These are phyloP conservation scores for Vireo griseus DNA, from an alignment of 2,797 vertebrate genomes.

Conservation along the genomic window DNA sequence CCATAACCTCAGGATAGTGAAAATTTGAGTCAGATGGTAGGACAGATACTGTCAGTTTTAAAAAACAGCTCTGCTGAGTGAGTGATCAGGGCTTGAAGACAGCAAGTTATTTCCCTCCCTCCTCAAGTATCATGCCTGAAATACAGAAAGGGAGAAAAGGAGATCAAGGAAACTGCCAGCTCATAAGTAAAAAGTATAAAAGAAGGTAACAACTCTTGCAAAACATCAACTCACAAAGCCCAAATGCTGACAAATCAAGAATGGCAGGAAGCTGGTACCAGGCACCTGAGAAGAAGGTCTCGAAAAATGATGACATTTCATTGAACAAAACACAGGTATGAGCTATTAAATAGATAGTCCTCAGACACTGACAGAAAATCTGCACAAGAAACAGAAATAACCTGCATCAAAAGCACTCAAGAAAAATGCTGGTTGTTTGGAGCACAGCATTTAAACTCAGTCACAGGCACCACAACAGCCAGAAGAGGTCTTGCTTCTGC, in stretches of 20 bases:
- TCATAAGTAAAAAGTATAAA: not conserved
- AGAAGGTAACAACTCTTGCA: not conserved
- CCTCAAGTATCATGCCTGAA: not conserved
- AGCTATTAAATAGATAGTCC: not conserved
- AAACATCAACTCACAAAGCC: not conserved
- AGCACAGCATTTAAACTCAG: slow-evolving; percentile 51
- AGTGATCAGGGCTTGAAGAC: not conserved
- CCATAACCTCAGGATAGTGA: not conserved
- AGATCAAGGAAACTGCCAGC: not conserved
- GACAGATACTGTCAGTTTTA: not conserved
- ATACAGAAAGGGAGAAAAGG: slow-evolving; percentile 10
- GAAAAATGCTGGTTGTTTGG: not conserved
- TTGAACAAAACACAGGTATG: not conserved
- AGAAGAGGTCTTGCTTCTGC: not conserved
- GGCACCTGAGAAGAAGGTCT: not conserved
- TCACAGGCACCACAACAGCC: not conserved
- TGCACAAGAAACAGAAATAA: not conserved
- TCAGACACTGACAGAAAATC: not conserved
- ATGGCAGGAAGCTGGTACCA: not conserved
- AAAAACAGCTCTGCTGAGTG: not conserved
- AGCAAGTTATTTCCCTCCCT: not conserved
- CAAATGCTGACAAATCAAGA: not conserved
- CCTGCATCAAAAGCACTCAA: not conserved
- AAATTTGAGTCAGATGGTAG: not conserved
- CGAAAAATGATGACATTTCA: not conserved